Conservation (phyloP, 2,113 vertebrate genomes). For the Morone saxatilis region DNA sequence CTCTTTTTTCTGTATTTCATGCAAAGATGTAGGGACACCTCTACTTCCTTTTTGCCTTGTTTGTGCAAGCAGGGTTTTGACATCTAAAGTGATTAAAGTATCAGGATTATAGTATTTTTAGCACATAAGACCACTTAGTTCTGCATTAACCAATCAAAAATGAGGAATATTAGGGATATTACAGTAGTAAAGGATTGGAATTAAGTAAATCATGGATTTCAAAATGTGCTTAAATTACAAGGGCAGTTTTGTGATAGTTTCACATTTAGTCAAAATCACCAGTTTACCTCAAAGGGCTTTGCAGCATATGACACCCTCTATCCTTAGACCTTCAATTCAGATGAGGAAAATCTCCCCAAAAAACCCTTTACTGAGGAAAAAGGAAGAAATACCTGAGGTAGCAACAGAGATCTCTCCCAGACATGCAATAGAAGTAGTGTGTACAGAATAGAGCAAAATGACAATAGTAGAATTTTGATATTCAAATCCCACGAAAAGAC, state of each 20-base stretch:
- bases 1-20: not conserved
- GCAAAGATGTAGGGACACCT: not conserved
- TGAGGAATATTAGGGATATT: constrained; percentile 8
- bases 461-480: not conserved
- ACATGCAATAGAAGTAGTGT: not conserved
- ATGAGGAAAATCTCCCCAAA: not conserved
- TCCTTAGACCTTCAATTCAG: not conserved
- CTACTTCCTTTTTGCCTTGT: not conserved
- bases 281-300: not conserved
- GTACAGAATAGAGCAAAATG: no score
- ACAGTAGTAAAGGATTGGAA: constrained; percentile 14
- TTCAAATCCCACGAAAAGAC: no score
- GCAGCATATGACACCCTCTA: not conserved
- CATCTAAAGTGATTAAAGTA: constrained; percentile 33
- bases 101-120: constrained; percentile 21
- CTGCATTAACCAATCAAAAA: constrained; percentile 31
- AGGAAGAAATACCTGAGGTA: not conserved
- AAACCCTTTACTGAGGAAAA: not conserved
- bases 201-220: not conserved
- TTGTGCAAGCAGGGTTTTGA: constrained; percentile 10
- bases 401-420: not conserved
- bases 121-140: not conserved
- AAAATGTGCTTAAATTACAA: constrained; percentile 2
- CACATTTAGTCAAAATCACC: not conserved
- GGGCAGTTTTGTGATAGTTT: not conserved